Conservation (phyloP, 2,113 vertebrate species). For the Lagopus muta region DNA sequence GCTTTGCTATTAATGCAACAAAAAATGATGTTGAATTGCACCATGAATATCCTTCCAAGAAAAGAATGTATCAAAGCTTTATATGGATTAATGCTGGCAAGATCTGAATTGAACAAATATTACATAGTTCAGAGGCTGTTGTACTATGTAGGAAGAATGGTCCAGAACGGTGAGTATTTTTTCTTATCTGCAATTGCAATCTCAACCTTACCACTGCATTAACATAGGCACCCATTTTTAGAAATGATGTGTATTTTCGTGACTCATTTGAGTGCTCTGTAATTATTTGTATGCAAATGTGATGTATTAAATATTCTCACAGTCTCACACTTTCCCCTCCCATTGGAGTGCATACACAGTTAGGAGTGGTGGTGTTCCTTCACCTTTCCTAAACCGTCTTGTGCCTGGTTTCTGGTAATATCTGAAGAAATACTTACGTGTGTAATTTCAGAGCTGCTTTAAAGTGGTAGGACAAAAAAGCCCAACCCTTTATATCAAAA, state of each 20-base stretch:
- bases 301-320: constrained; percentile 24
- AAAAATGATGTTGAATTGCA: neutral
- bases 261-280: constrained; percentile 50
- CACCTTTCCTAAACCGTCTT: neutral
- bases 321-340: constrained; percentile 13
- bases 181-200: constrained; percentile 38
- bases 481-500: neutral
- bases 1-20: neutral
- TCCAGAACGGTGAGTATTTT: constrained; percentile 53
- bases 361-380: neutral
- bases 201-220: constrained; percentile 39
- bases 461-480: neutral
- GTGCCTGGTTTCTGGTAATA: neutral
- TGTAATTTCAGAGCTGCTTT: neutral
- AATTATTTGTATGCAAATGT: constrained; percentile 66
- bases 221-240: constrained; percentile 48
- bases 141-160: neutral
- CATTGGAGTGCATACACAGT: neutral
- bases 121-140: neutral
- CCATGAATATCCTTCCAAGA: neutral
- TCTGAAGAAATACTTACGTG: neutral
- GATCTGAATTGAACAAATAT: neutral
- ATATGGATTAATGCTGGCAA: neutral
- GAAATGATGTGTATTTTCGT: constrained; percentile 59
- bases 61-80: neutral